Evolutionary conservation across 2,888 invertebrate genomes (phyloP).

Genomic region (Drosophila antonietae): DNA sequence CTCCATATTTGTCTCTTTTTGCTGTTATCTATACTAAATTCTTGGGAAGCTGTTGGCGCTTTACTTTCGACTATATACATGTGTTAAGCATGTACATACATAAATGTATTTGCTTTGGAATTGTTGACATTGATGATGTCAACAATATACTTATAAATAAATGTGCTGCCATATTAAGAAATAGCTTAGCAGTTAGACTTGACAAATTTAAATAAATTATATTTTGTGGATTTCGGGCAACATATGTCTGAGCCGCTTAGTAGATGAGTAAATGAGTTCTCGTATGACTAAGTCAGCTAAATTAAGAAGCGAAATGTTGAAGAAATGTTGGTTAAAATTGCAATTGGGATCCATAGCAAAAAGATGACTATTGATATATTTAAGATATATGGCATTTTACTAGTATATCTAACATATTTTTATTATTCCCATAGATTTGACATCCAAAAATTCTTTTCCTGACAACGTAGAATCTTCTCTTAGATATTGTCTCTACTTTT

Average conservation of each 20-base stretch:
- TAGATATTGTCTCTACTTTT: not conserved
- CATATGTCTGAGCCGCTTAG: not conserved
- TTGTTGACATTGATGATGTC: constrained; percentile 40
- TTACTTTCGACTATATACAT: constrained; percentile 20
- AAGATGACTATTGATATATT: too few species aligned
- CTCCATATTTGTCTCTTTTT: constrained; percentile 16
- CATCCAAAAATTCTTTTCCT: not conserved
- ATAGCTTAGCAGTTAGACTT: constrained; percentile 10
- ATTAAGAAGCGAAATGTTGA: not conserved
- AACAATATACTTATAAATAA: constrained; percentile 9
- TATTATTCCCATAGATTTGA: not conserved
- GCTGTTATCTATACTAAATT: constrained; percentile 38
- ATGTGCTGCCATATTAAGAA: constrained; percentile 4
- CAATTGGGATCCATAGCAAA: too few species aligned
- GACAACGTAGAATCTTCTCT: not conserved
- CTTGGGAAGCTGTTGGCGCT: constrained; percentile 31
- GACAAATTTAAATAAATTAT: constrained; percentile 13
- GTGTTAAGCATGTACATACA: not conserved
- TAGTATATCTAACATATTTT: not conserved
- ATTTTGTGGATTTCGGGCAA: not conserved
- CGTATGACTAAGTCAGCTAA: not conserved
- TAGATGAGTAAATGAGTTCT: not conserved
- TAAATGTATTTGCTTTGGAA: constrained; percentile 13
- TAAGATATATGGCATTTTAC: not conserved
- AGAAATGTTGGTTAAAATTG: not conserved